Conservation (phyloP, 2,113 vertebrate genomes). For the Dromas ardeola region DNA sequence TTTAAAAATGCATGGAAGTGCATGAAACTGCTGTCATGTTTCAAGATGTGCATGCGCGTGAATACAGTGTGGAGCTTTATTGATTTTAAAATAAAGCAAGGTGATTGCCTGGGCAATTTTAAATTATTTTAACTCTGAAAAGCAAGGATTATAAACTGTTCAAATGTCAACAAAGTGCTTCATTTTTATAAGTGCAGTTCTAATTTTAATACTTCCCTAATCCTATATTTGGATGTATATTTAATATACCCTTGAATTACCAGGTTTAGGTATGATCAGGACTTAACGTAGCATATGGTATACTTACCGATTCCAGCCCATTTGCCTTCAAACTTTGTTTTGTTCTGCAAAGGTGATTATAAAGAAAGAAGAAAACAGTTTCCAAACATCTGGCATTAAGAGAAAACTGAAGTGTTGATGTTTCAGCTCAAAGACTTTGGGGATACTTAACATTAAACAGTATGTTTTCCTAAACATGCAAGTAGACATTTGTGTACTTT, state of each 20-base stretch:
- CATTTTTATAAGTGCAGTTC: not conserved
- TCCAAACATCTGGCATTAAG: not conserved
- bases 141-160: not conserved
- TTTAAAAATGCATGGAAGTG: not conserved
- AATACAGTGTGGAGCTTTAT: not conserved
- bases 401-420: not conserved
- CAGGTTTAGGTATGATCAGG: not conserved
- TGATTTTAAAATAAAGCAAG: not conserved
- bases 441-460: not conserved
- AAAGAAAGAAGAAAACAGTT: not conserved
- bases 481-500: not conserved
- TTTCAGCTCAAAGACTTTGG: slow-evolving; percentile 10
- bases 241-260: not conserved
- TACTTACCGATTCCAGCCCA: not conserved
- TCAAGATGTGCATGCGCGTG: rapidly evolving
- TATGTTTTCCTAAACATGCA: not conserved
- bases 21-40: not conserved
- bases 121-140: not conserved
- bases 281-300: rapidly evolving
- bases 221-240: not conserved
- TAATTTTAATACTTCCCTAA: not conserved
- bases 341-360: not conserved
- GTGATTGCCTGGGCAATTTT: not conserved
- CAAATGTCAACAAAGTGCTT: not conserved
- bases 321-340: not conserved